phyloP scores from a whole-genome alignment of 2,797 vertebrate species.

The Myotis pilosus region DNA sequence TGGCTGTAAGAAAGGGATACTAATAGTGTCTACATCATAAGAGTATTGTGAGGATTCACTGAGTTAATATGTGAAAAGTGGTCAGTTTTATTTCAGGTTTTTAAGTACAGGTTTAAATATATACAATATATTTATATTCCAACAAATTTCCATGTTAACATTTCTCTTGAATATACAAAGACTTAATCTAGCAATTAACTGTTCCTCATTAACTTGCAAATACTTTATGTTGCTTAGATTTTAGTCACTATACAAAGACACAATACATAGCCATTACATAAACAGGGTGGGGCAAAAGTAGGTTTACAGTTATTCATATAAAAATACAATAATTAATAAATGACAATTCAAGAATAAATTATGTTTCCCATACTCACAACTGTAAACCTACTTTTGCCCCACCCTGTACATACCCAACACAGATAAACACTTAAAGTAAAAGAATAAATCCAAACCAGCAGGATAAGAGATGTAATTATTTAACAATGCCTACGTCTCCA shows the following conservation, averaged over 20 bases:
- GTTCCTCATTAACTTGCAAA: background rate
- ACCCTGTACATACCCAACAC: background rate
- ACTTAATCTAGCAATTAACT: constrained; percentile 18
- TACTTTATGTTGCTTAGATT: constrained; percentile 28
- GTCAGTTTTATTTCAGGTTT: background rate
- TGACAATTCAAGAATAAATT: background rate
- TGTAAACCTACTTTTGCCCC: background rate
- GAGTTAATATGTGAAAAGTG: background rate
- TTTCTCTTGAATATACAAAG: constrained; percentile 16
- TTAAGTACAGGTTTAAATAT: constrained; percentile 20
- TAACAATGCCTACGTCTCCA: background rate
- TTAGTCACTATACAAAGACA: background rate
- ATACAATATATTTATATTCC: background rate
- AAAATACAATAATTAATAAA: background rate
- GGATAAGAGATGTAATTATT: background rate
- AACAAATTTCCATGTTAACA: constrained; percentile 33
- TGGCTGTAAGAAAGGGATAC: background rate
- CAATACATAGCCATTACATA: background rate
- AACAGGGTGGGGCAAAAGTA: background rate
- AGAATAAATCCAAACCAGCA: background rate
- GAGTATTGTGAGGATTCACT: background rate
- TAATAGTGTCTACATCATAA: background rate
- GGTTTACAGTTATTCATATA: background rate
- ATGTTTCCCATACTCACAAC: background rate
- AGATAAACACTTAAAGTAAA: constrained; percentile 5